phyloP scores from a whole-genome alignment of 2,797 vertebrate species.

The Lacerta viridis region DNA sequence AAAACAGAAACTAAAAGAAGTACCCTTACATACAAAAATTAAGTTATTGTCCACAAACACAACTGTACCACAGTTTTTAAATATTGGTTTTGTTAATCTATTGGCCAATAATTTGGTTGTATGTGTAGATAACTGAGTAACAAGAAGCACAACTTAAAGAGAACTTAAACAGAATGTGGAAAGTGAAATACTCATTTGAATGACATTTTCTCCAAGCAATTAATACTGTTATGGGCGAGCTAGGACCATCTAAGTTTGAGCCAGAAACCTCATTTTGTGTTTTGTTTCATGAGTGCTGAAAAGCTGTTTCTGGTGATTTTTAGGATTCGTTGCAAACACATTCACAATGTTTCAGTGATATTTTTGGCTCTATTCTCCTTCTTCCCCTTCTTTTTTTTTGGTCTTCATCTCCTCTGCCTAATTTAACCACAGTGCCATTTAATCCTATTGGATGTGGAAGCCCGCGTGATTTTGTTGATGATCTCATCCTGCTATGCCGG shows the following conservation, averaged over 20 bases:
- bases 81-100: constrained; percentile 51
- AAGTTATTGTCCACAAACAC: constrained; percentile 50
- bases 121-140: constrained; percentile 30
- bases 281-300: constrained; percentile 1
- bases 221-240: neutral
- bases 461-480: neutral
- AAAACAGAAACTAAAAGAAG: constrained; percentile 65
- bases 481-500: constrained; percentile 1
- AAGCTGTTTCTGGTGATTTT: neutral
- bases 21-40: constrained; percentile 48
- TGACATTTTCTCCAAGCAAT: neutral
- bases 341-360: neutral
- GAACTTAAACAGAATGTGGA: neutral
- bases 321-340: neutral
- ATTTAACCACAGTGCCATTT: constrained; percentile 1
- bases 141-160: no score
- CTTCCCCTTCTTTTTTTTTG: neutral
- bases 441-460: constrained; percentile 8
- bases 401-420: neutral
- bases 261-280: neutral
- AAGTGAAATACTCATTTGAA: neutral
- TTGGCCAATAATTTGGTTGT: constrained; percentile 21
- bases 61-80: constrained; percentile 60
- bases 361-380: constrained; percentile 14
- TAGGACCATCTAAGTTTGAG: neutral